phyloP scores from a whole-genome alignment of 1,140 invertebrate genomes.

The Helicoverpa armigera region DNA sequence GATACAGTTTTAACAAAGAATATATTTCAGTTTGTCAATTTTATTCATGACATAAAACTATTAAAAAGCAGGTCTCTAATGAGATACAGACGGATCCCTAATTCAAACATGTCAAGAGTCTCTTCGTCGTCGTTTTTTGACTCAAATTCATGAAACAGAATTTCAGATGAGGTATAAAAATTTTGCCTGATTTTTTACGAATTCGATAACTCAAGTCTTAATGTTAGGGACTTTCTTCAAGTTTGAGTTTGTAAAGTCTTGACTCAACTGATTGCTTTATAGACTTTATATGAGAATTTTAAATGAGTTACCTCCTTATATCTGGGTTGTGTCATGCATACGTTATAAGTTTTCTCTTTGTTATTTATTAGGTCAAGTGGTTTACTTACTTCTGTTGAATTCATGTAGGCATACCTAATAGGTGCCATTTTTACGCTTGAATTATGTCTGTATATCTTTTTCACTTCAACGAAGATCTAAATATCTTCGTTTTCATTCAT shows the following conservation, averaged over 20 bases:
- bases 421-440: background rate
- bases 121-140: slow-evolving; percentile 16
- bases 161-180: slow-evolving; percentile 48
- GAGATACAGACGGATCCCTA: too few species aligned
- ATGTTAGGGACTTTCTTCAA: slow-evolving; percentile 45
- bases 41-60: too few species aligned
- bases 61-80: too few species aligned
- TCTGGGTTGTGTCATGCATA: slow-evolving; percentile 12
- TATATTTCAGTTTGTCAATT: too few species aligned
- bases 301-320: slow-evolving; percentile 46
- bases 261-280: slow-evolving; percentile 54
- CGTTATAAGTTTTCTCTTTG: slow-evolving; percentile 33
- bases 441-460: too few species aligned
- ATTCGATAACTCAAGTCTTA: slow-evolving; percentile 55
- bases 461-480: too few species aligned
- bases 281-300: slow-evolving; percentile 41
- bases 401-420: background rate
- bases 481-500: background rate
- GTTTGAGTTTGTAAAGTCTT: slow-evolving; percentile 50
- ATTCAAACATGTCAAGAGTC: too few species aligned
- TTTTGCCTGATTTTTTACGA: slow-evolving; percentile 45
- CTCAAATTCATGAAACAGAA: slow-evolving; percentile 49
- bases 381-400: background rate
- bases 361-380: slow-evolving; percentile 12
- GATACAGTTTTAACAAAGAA: too few species aligned